Evolutionary conservation across 2,113 vertebrate genomes (phyloP).

Genomic region (Alligator sinensis): DNA sequence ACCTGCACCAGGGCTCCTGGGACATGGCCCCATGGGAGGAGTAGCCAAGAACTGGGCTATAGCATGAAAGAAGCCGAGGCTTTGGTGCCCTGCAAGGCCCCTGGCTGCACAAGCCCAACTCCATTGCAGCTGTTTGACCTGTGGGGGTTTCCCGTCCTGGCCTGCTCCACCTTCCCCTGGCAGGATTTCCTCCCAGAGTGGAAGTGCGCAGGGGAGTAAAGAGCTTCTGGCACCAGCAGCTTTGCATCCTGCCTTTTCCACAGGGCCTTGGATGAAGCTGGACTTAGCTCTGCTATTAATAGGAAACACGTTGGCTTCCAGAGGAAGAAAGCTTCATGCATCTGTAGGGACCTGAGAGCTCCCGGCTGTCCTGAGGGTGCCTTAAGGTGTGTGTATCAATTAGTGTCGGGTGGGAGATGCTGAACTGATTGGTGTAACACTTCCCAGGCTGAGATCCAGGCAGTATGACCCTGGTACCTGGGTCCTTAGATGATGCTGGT

Average conservation of each 20-base stretch:
- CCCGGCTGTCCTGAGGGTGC: background rate
- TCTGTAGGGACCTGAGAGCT: background rate
- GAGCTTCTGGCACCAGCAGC: background rate
- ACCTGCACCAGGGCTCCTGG: background rate
- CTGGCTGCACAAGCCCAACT: background rate
- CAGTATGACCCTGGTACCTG: too few relatives aligned
- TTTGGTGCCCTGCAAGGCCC: background rate
- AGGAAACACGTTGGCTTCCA: background rate
- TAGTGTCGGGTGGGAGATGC: too few relatives aligned
- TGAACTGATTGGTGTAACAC: too few relatives aligned
- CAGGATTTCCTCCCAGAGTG: conserved; percentile 65
- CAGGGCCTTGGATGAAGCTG: background rate
- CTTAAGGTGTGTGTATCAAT: background rate
- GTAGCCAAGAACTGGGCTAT: too few relatives aligned
- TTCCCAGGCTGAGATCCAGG: too few relatives aligned
- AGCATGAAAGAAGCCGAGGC: background rate
- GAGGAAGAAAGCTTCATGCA: background rate
- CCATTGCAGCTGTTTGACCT: too few relatives aligned
- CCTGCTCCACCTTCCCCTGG: background rate
- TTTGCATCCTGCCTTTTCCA: conserved; percentile 39
- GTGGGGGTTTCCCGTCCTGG: background rate
- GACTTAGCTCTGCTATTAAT: background rate
- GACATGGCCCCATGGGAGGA: background rate
- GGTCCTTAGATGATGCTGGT: too few relatives aligned
- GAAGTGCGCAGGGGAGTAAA: conserved; percentile 27